Evolutionary conservation across 2,888 invertebrate genomes (phyloP), one percentile per base, ranked within the genome.

Genomic region (Stratiomys singularior): DNA sequence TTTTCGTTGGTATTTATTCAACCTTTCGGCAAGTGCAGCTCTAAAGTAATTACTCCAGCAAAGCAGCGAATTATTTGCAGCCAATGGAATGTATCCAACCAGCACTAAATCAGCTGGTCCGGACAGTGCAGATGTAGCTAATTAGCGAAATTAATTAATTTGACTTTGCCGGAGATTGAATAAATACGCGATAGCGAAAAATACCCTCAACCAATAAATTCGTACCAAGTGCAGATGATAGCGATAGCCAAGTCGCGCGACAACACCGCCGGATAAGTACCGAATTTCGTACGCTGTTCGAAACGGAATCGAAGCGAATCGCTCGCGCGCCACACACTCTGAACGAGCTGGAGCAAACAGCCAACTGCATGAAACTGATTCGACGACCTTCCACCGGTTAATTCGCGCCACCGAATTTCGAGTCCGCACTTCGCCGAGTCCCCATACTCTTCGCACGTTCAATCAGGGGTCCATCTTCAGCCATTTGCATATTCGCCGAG

Each of bases 361-460:
- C 74, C 74, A 60, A 74, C 74, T 58, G 74, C 74, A 74, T 74
- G 25, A 58, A 52, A 74, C 74, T 74, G 74, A 74, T 60, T 60
- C 60, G 23, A 25, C 23, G 13, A 58, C 37, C 58, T 60, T 60
- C 58, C 58, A 58, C 71, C 52, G 56, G 52, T 72, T 56, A 52
- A 72, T 72, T 72, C 56, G 52, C 52, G 71, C 71, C 52, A 28
- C 28, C 56, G 56, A 52, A 1, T 25, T 30, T 27, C 30, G 37
- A 1, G 46, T 30, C 47, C 30, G 37, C 58, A 74, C 30, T 58
- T 74, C 74, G 74, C 58, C 25, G 15, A 58, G 1, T 7, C 56
- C 74, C 28, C 23, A n/a, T n/a, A n/a, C n/a, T n/a, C 3, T 7
- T 69, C 30, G n/a, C 4, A 18, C 37, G 37, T 37, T 9, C 37